Conservation (phyloP, 2,113 vertebrate genomes). For the Thunnus thynnus region DNA sequence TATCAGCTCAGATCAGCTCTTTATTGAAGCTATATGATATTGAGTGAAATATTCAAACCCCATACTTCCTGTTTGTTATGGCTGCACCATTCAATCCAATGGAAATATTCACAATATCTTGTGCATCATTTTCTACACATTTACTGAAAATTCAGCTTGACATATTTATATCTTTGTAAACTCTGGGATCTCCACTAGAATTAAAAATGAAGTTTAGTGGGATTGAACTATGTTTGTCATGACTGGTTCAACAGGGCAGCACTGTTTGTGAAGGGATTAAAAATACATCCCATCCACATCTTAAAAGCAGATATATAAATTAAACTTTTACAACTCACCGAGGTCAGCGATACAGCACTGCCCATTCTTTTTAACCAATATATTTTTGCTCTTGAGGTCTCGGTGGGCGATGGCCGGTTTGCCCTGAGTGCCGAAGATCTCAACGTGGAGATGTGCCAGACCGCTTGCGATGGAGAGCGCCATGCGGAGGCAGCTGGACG, state of each 20-base stretch:
- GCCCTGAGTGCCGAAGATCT: constrained; percentile 99
- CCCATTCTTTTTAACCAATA: constrained; percentile 97
- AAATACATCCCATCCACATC: not conserved
- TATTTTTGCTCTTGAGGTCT: constrained; percentile 99
- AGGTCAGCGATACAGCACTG: constrained; percentile 99
- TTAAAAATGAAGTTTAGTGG: not conserved
- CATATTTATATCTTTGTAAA: not conserved
- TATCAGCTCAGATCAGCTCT: not conserved
- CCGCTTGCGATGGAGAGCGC: constrained; percentile 96
- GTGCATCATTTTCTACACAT: not conserved
- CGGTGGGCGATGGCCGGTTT: constrained; percentile 97
- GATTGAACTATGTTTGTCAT: not conserved
- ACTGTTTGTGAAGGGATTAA: not conserved
- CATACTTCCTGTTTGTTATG: not conserved
- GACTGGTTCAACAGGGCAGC: not conserved
- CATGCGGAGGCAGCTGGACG: constrained; percentile 92
- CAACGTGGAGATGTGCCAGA: constrained; percentile 95
- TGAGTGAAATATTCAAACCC: not conserved
- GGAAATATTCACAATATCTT: not conserved
- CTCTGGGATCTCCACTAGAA: not conserved
- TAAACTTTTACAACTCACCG: constrained; percentile 82
- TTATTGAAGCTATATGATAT: not conserved
- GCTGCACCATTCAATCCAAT: not conserved
- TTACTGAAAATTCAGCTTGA: not conserved
- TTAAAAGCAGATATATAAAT: not conserved